A percentile compares a stretch with the other conserved stretches of the same genome.
Conservation (phyloP, 2,888 invertebrate genomes). For the Mystacides longicornis region DNA sequence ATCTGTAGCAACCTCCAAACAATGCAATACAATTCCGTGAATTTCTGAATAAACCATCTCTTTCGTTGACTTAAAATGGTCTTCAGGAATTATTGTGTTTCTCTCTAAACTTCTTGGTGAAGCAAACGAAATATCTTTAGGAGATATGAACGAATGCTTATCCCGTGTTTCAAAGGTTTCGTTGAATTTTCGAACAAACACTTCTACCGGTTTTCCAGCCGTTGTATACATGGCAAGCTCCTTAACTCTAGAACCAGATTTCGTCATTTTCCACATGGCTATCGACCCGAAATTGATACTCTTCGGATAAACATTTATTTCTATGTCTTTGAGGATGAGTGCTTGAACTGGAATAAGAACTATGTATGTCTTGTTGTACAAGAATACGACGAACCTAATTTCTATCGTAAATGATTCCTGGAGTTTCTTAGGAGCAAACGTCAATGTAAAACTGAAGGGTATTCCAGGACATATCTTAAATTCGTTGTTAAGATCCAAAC, state of each 20-base stretch:
- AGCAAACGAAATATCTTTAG: too few relatives aligned
- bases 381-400: conserved; percentile 5
- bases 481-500: conserved; percentile 7
- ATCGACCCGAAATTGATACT: conserved; percentile 11
- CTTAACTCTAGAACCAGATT: conserved; percentile 4
- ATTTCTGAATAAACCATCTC: neutral
- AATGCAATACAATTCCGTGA: neutral
- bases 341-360: conserved; percentile 9
- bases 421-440: conserved; percentile 8
- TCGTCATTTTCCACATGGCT: conserved; percentile 11
- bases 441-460: conserved; percentile 5
- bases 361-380: conserved; percentile 7
- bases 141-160: neutral
- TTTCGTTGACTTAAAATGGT: too few relatives aligned
- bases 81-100: too few relatives aligned
- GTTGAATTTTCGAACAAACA: neutral
- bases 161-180: neutral
- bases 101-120: too few relatives aligned
- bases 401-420: conserved; percentile 8
- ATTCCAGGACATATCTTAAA: conserved; percentile 12
- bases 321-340: neutral
- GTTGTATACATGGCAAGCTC: conserved; percentile 4
- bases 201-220: conserved; percentile 8
- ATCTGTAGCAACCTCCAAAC: conserved; percentile 3
- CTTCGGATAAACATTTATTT: conserved; percentile 1